Base-by-base conservation (phyloP, 2,888 invertebrate species). In the Euphydryas editha region DNA sequence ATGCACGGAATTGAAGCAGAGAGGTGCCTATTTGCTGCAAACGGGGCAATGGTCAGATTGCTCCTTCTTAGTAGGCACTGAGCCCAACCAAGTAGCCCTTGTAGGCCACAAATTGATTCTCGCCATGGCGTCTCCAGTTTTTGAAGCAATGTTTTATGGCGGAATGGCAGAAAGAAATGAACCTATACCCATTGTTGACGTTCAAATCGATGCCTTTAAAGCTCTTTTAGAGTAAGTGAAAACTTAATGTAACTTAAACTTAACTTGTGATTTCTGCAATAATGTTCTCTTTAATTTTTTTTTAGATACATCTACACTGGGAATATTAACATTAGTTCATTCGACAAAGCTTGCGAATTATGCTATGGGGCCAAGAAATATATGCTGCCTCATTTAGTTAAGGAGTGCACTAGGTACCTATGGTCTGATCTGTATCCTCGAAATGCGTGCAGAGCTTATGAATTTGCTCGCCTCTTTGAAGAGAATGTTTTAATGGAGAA, bases 291-390 rank as follows among this genome's bases (percentile, higher is more conserved):
- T 20, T 11, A n/a, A n/a, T n/a, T 7, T 15, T 39, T 6, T 90
- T 91, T 30, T 83, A 95, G 95, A 75, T 96, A 97, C 76, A 96
- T 97, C 64, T 97, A 97, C 79, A 96, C 97, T 8, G 97, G 97
- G 76, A 94, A 95, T 72, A 96, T 97, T 46, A 95, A 95, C 74
- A 94, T 97, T 11, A 94, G 94, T 67, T 96, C 97, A 0, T 97
- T 97, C 81, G 97, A 97, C 77, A 95, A 97, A 79, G 97, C 97
- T 0, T 97, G 97, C 82, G 97, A 97, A 77, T 83, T 97, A 42
- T 97, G 97, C 80, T 97, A 97, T 82, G 97, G 96, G 62, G 97
- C 97, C 11, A 97, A 97, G 79, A 97, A 97, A 79, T 97, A 97
- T 77, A 96, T 97, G 96, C 83, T 97, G 63, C 97, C 97, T 0